Base-by-base conservation (phyloP, 1,140 invertebrate species). In the Elymnias hypermnestra region DNA sequence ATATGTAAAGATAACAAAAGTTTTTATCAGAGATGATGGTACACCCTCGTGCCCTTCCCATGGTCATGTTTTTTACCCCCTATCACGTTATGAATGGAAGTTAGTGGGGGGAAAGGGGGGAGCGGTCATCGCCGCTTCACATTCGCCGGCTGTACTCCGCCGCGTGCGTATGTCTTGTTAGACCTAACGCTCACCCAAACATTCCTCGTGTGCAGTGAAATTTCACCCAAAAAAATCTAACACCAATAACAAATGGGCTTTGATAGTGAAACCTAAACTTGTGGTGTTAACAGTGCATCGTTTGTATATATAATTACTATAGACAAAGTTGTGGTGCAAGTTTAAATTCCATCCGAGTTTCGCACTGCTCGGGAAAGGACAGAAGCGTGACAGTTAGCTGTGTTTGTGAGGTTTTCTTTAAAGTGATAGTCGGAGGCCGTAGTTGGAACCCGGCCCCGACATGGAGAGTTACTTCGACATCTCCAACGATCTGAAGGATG, bases 401-500 rank as follows among this genome's bases (percentile, higher is more conserved):
- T 72, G 66, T 77, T 63, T 68, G 14, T 61, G 48, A 65, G 71
- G 61, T 63, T 66, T 76, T 67, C 53, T 53, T 61, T 26, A 10
- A 40, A 62, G 53, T 56, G 63, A 42, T 46, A 56, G 73, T 74
- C 74, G 75, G 72, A 66, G 65, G 76, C 66, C 71, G 70, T 68
- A 44, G 47, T 50, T 47, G 49, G 40, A 57, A 58, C 56, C 72
- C 67, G 73, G 70, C 72, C 70, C 72, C 65, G 71, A 58, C 72
- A 91, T 90, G 88, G 91, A 92, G 87, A 88, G 88, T 56, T 91
- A 90, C 74, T 92, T 90, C 83, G 91, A 92, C 84, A 89, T 90
- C 72, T 88, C 87, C 43, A 88, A 90, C 63, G 92, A 93, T 82
- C 87, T 93, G 63, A 91, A 90, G 81, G 92, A 93, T 73, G 86